phyloP scores from a whole-genome alignment of 2,113 vertebrate genomes.

The Malurus melanocephalus region DNA sequence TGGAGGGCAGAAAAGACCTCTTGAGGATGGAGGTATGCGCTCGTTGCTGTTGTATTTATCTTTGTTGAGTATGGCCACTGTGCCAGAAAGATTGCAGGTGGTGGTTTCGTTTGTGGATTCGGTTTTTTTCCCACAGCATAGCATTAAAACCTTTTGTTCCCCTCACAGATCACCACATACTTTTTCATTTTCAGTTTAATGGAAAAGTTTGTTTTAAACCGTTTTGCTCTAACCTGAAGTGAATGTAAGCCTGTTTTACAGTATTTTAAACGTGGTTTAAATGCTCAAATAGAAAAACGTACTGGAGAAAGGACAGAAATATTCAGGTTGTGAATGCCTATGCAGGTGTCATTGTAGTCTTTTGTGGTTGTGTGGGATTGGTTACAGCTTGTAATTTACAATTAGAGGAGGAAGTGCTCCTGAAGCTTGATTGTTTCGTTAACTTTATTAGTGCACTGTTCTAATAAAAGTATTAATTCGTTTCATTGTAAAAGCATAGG shows the following conservation, averaged over 20 bases:
- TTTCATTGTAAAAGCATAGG: slow-evolving; percentile 25
- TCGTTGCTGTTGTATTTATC: neutral
- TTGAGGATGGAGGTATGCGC: slow-evolving; percentile 95
- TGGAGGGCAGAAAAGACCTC: slow-evolving; percentile 95
- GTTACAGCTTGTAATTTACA: neutral
- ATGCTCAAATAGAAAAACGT: neutral
- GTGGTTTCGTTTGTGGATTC: neutral
- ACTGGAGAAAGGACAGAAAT: neutral
- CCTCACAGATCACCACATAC: neutral
- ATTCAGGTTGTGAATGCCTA: neutral
- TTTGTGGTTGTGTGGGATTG: neutral
- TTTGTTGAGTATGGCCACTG: neutral
- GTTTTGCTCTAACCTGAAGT: neutral
- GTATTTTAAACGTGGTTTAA: neutral
- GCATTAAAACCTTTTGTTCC: neutral
- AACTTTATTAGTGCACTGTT: neutral
- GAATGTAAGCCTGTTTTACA: neutral
- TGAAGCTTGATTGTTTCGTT: neutral
- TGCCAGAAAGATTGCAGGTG: neutral
- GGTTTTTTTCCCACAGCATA: neutral
- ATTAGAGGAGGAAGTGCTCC: neutral
- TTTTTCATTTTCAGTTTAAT: neutral
- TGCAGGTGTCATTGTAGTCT: neutral
- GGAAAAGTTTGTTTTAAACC: neutral
- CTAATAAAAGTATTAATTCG: neutral